These are phyloP conservation scores for Aphidius gifuensis DNA, from an alignment of 1,140 invertebrate genomes.

Conservation along the genomic window DNA sequence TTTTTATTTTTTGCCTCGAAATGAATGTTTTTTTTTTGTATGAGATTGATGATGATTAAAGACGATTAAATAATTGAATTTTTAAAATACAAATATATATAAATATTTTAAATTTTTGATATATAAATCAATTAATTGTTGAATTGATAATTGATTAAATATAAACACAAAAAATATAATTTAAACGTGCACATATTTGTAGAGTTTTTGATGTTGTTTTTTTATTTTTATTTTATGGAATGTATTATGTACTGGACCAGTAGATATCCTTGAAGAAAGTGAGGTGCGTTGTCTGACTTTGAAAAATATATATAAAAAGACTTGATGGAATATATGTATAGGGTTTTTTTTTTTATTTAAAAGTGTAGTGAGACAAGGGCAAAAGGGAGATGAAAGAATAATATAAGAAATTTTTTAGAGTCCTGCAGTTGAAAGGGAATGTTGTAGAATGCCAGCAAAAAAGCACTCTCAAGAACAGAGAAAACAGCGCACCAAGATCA, in stretches of 20 bases:
- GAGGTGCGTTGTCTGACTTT: slow-evolving; percentile 13
- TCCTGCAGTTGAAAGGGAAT: slow-evolving; percentile 53
- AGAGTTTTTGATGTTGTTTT: neutral
- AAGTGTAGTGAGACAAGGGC: neutral
- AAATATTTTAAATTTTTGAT: no score
- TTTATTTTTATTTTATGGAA: neutral
- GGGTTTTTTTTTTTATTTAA: no score
- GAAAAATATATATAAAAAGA: slow-evolving; percentile 15
- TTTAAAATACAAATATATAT: no score
- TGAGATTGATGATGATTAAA: no score
- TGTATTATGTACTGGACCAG: neutral
- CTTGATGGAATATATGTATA: slow-evolving; percentile 5
- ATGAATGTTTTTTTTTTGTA: no score
- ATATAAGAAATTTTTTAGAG: slow-evolving; percentile 9
- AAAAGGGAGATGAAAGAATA: slow-evolving; percentile 20
- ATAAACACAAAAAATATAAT: no score
- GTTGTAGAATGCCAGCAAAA: slow-evolving; percentile 55
- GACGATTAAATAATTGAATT: no score
- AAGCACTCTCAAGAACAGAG: slow-evolving; percentile 32
- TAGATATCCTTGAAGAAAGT: slow-evolving; percentile 16
- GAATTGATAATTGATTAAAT: no score
- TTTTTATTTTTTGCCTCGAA: no score
- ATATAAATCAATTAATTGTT: no score
- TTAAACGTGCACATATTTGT: neutral
- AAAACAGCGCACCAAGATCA: slow-evolving; percentile 47